Percentiles rank a stretch among this genome's conserved stretches.
Evolutionary conservation across 2,113 vertebrate species (phyloP).

Genomic region (Aix galericulata): DNA sequence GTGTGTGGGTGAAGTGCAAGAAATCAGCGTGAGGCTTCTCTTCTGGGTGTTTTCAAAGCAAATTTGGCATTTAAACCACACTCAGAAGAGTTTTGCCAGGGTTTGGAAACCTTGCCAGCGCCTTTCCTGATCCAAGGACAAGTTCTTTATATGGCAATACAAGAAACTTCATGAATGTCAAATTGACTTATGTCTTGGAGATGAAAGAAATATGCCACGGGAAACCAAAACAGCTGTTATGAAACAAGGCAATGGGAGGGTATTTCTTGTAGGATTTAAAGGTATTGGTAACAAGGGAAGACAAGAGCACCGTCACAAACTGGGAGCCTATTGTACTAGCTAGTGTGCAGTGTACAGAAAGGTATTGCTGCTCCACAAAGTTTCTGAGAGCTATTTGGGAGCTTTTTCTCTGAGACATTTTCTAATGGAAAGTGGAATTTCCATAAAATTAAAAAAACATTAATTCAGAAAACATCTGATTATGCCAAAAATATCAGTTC

Average conservation of each 20-base stretch:
- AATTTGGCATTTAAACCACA: background rate
- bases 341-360: background rate
- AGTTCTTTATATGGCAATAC: background rate
- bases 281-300: background rate
- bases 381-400: background rate
- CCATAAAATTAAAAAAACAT: background rate
- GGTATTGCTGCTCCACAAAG: background rate
- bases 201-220: background rate
- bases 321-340: background rate
- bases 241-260: background rate
- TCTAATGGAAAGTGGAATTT: constrained; percentile 22
- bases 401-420: background rate
- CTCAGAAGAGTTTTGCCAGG: background rate
- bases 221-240: background rate
- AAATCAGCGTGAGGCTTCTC: background rate
- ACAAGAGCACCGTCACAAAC: background rate
- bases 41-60: background rate
- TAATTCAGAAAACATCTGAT: background rate
- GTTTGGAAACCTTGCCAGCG: background rate
- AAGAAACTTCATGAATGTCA: background rate
- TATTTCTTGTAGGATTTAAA: background rate
- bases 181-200: background rate
- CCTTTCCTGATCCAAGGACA: background rate
- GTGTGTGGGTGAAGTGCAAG: background rate
- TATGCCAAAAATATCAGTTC: background rate